Evolutionary conservation across 2,797 vertebrate species (phyloP).

Genomic region (Malacoraja senta): DNA sequence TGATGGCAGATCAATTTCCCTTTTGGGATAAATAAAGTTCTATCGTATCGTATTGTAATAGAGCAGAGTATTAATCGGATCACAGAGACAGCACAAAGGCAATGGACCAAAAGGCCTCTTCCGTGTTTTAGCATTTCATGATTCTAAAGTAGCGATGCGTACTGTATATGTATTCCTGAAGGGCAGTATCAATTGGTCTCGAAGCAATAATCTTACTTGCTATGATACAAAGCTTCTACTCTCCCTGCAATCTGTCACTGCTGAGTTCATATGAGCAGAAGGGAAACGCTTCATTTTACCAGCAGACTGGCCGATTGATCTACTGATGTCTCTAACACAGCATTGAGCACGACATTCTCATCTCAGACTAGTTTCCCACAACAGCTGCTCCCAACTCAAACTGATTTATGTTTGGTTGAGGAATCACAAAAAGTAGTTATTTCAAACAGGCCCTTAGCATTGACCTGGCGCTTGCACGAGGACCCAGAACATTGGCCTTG

Average conservation of each 20-base stretch:
- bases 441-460: not conserved
- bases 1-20: no score
- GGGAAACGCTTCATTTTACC: not conserved
- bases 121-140: not conserved
- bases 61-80: not conserved
- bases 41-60: no score
- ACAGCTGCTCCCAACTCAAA: not conserved
- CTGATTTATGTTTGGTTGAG: not conserved
- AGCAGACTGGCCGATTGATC: not conserved
- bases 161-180: not conserved
- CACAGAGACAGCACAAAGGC: not conserved
- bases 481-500: not conserved
- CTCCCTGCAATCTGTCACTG: not conserved
- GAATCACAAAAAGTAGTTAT: not conserved
- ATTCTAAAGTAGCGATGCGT: not conserved
- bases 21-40: no score
- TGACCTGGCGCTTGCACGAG: not conserved
- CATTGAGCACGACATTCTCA: not conserved
- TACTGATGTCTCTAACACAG: not conserved
- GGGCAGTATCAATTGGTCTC: not conserved
- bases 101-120: not conserved
- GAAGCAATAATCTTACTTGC: not conserved
- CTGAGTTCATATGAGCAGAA: not conserved
- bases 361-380: not conserved
- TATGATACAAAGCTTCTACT: not conserved